phyloP scores from a whole-genome alignment of 2,888 invertebrate genomes.

The Drosophila planitibia region DNA sequence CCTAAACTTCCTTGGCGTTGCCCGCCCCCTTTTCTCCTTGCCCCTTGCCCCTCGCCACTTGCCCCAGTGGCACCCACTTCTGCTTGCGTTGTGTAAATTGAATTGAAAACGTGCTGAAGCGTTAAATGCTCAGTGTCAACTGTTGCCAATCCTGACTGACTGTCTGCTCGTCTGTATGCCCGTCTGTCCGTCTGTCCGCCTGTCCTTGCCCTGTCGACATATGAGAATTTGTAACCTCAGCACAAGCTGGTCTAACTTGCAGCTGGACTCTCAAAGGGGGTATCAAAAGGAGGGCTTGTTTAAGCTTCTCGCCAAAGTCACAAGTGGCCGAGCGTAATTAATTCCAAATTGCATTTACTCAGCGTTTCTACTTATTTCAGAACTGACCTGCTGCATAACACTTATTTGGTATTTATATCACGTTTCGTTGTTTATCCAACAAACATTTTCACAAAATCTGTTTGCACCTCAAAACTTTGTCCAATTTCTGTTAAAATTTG shows the following conservation, averaged over 20 bases:
- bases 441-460: slow-evolving; percentile 44
- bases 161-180: slow-evolving; percentile 13
- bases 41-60: too few relatives aligned
- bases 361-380: slow-evolving; percentile 5
- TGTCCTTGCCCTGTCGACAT: slow-evolving; percentile 65
- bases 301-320: slow-evolving; percentile 42
- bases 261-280: slow-evolving; percentile 2
- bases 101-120: slow-evolving; percentile 85
- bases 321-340: slow-evolving; percentile 67
- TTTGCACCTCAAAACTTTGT: slow-evolving; percentile 5
- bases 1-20: slow-evolving; percentile 77
- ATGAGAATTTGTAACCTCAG: slow-evolving; percentile 83
- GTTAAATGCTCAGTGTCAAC: slow-evolving; percentile 86
- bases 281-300: not conserved
- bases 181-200: slow-evolving; percentile 1
- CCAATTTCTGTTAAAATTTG: slow-evolving; percentile 11
- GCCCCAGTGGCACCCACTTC: not conserved
- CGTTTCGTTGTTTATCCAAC: slow-evolving; percentile 22
- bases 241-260: slow-evolving; percentile 80
- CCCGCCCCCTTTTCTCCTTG: slow-evolving; percentile 1
- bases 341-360: slow-evolving; percentile 75
- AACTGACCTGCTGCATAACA: slow-evolving; percentile 41
- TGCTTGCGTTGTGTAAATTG: slow-evolving; percentile 74
- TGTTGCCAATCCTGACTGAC: slow-evolving; percentile 79
- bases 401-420: slow-evolving; percentile 34